Percentiles rank a stretch among this genome's conserved stretches.
Conservation (phyloP, 2,888 invertebrate genomes). For the Aplocera efformata region DNA sequence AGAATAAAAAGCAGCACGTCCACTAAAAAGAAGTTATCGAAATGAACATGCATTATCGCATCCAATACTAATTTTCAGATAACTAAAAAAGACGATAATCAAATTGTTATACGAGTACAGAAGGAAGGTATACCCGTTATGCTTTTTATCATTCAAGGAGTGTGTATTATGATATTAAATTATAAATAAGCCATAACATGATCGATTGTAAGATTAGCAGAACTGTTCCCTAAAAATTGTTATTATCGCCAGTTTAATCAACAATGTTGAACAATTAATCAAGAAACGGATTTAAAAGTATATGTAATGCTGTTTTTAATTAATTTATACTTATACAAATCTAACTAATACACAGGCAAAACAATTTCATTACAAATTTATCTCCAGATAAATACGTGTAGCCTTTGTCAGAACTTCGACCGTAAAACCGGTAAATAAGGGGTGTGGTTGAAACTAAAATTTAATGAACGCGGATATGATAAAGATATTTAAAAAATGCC, state of each 20-base stretch:
- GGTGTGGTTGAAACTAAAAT: conserved; percentile 8
- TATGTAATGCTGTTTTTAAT: conserved; percentile 9
- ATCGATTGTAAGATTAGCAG: too few species aligned
- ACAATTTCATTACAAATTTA: conserved; percentile 7
- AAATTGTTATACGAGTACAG: conserved; percentile 16
- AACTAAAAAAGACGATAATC: conserved; percentile 16
- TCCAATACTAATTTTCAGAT: conserved; percentile 13
- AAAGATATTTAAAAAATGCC: background rate
- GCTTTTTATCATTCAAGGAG: conserved; percentile 10
- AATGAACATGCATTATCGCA: conserved; percentile 37
- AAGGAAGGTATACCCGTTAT: too few species aligned
- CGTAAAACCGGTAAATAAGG: conserved; percentile 4
- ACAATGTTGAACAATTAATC: conserved; percentile 11
- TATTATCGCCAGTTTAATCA: background rate
- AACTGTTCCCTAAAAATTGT: too few species aligned
- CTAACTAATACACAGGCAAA: conserved; percentile 9
- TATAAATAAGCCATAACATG: too few species aligned
- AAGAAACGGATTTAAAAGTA: conserved; percentile 12
- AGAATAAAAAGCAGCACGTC: conserved; percentile 33
- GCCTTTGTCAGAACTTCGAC: conserved; percentile 4
- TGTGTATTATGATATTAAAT: background rate
- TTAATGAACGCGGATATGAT: conserved; percentile 13
- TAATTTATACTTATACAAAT: too few species aligned
- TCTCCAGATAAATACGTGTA: conserved; percentile 1
- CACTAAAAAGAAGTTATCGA: conserved; percentile 28